These are phyloP conservation scores for Temnothorax curvispinosus DNA, from an alignment of 1,140 invertebrate species.

Conservation along the genomic window DNA sequence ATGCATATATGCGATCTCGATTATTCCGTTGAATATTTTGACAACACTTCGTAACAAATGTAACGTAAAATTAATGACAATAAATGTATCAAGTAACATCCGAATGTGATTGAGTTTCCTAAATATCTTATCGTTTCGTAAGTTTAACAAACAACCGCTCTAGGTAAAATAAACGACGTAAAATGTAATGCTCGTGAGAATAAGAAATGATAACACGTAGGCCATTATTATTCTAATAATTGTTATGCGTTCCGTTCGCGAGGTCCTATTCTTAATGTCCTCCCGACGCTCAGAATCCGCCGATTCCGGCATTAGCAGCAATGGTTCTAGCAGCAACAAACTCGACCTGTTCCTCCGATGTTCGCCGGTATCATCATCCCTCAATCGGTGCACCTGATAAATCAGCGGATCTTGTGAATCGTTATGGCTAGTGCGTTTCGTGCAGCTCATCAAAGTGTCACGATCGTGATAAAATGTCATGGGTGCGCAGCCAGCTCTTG, in stretches of 20 bases:
- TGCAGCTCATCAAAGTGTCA: constrained; percentile 38
- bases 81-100: constrained; percentile 36
- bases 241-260: constrained; percentile 84
- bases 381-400: constrained; percentile 44
- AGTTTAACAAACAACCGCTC: background rate
- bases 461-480: constrained; percentile 67
- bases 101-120: background rate
- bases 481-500: constrained; percentile 61
- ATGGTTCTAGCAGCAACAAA: constrained; percentile 85
- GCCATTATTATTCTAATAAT: constrained; percentile 85
- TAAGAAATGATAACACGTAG: constrained; percentile 85
- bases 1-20: background rate
- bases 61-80: constrained; percentile 56
- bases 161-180: constrained; percentile 86
- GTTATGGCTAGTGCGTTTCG: constrained; percentile 59
- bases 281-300: constrained; percentile 65
- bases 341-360: constrained; percentile 77
- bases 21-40: background rate
- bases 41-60: constrained; percentile 32
- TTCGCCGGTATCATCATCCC: constrained; percentile 65
- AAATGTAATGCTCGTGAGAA: constrained; percentile 85
- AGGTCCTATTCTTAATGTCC: constrained; percentile 73
- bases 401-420: constrained; percentile 72
- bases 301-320: constrained; percentile 81
- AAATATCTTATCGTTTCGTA: constrained; percentile 16